These are phyloP conservation scores for Saxidomus purpurata DNA, from an alignment of 1,140 invertebrate species.

Conservation along the genomic window DNA sequence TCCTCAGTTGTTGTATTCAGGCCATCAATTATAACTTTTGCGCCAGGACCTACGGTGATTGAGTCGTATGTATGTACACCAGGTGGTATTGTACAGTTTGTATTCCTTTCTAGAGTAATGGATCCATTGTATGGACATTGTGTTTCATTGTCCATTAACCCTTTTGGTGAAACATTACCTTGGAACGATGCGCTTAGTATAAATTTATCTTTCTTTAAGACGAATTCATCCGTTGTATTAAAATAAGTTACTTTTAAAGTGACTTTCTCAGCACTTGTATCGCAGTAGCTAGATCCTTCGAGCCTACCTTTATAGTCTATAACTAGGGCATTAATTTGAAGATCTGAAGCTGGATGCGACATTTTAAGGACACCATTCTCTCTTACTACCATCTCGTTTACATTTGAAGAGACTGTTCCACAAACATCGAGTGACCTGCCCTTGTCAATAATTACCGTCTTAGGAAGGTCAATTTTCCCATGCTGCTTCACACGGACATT, in stretches of 20 bases:
- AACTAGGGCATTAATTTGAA: conserved; percentile 65
- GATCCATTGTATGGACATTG: conserved; percentile 42
- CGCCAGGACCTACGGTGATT: conserved; percentile 73
- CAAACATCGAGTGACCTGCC: conserved; percentile 72
- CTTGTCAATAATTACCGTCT: conserved; percentile 71
- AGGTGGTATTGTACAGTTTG: conserved; percentile 71
- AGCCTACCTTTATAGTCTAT: conserved; percentile 73
- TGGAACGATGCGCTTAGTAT: conserved; percentile 4
- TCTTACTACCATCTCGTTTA: conserved; percentile 66
- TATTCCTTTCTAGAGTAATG: conserved; percentile 63
- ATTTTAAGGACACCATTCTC: conserved; percentile 66
- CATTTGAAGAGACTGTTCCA: conserved; percentile 71
- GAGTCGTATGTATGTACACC: conserved; percentile 68
- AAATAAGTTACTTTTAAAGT: conserved; percentile 64
- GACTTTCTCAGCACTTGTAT: neutral
- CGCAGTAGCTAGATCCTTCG: conserved; percentile 64
- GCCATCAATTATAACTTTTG: conserved; percentile 70
- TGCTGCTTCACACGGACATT: conserved; percentile 68
- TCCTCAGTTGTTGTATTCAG: conserved; percentile 38
- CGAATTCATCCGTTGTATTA: conserved; percentile 63
- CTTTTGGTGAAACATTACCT: conserved; percentile 19
- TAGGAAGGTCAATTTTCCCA: conserved; percentile 76
- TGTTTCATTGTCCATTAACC: conserved; percentile 12
- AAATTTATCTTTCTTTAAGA: conserved; percentile 38
- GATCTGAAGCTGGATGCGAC: conserved; percentile 68